phyloP scores from a whole-genome alignment of 2,113 vertebrate genomes.

The Brevimyrus niger region DNA sequence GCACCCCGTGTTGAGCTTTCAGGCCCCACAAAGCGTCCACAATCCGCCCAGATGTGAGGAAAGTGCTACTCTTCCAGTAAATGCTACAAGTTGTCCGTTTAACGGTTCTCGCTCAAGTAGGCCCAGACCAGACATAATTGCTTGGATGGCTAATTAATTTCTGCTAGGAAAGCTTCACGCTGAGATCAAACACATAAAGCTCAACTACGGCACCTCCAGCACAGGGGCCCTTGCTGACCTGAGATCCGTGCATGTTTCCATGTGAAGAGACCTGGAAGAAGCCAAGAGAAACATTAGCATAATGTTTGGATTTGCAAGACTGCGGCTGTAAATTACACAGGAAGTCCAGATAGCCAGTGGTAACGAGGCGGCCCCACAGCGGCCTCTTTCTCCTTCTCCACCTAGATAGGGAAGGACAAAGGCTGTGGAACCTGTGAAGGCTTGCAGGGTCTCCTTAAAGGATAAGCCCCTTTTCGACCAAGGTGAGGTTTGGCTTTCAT shows the following conservation, averaged over 20 bases:
- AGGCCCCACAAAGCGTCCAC: neutral
- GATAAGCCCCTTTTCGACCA: neutral
- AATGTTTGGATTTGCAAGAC: constrained; percentile 7
- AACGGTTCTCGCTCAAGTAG: constrained; percentile 13
- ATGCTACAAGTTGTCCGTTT: constrained; percentile 4
- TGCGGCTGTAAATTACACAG: neutral
- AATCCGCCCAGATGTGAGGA: neutral
- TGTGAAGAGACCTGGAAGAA: neutral
- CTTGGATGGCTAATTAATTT: constrained; percentile 5
- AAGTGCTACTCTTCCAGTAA: constrained; percentile 7
- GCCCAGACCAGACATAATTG: neutral
- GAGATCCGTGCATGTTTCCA: neutral
- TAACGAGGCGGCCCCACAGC: neutral
- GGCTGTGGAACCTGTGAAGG: neutral
- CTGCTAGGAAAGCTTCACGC: constrained; percentile 1
- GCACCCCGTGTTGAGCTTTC: neutral
- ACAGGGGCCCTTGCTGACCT: constrained; percentile 8
- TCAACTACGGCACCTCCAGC: neutral
- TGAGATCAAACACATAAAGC: constrained; percentile 13
- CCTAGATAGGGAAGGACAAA: neutral
- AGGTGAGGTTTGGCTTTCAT: constrained; percentile 3
- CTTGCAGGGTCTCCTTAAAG: neutral
- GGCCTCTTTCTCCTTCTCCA: neutral
- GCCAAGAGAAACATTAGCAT: neutral
- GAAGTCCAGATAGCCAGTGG: neutral